A percentile compares a stretch with the other conserved stretches of the same genome.
These are phyloP conservation scores for Vombatus ursinus DNA, from an alignment of 2,113 vertebrate species.

Conservation along the genomic window DNA sequence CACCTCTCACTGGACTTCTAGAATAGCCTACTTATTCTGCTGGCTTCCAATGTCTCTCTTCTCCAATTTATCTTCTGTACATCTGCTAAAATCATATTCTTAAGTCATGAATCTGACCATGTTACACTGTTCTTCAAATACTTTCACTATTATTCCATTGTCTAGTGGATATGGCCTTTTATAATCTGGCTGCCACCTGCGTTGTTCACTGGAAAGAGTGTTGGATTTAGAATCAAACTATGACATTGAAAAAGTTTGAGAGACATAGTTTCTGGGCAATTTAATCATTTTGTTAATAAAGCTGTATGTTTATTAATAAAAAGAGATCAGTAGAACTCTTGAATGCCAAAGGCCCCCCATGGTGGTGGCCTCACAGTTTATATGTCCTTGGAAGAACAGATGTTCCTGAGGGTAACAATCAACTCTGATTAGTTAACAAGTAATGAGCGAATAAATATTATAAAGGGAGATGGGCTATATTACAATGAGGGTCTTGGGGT, in stretches of 20 bases:
- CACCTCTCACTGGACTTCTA: not conserved
- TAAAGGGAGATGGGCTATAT: not conserved
- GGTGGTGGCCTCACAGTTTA: not conserved
- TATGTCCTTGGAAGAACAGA: not conserved
- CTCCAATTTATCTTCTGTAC: not conserved
- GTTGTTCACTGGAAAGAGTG: not conserved
- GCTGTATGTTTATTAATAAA: not conserved
- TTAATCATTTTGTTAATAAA: no score
- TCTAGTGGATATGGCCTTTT: not conserved
- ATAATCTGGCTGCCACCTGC: not conserved
- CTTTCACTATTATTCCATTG: not conserved
- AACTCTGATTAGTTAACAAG: not conserved
- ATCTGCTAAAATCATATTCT: not conserved
- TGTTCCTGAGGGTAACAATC: not conserved
- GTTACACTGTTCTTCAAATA: not conserved
- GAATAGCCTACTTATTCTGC: not conserved
- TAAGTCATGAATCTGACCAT: not conserved
- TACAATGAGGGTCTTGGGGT: not conserved
- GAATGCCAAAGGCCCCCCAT: not conserved
- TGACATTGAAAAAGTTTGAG: not conserved
- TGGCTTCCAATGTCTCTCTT: not conserved
- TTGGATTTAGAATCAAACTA: not conserved
- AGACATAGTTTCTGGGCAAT: not conserved
- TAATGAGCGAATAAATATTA: not conserved
- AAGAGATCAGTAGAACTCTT: not conserved